phyloP scores from a whole-genome alignment of 2,888 invertebrate species.

The Sturmia bella region DNA sequence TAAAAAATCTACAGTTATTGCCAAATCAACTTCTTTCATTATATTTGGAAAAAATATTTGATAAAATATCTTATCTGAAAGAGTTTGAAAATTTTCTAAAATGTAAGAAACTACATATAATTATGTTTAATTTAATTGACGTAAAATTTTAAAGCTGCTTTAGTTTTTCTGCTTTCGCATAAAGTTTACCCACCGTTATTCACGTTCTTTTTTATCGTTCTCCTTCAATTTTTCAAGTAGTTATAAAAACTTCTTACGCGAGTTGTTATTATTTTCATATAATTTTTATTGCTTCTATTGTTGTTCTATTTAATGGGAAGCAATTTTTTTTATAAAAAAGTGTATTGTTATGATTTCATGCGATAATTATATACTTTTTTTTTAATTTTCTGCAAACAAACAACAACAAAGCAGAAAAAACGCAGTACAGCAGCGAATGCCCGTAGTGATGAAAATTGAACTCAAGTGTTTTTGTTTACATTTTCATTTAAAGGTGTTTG shows the following conservation, averaged over 20 bases:
- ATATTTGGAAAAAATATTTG: too few relatives aligned
- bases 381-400: constrained; percentile 45
- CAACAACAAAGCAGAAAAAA: neutral
- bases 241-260: constrained; percentile 28
- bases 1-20: too few relatives aligned
- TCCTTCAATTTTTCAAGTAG: constrained; percentile 15
- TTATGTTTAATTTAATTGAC: too few relatives aligned
- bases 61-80: too few relatives aligned
- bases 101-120: too few relatives aligned
- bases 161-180: neutral
- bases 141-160: too few relatives aligned
- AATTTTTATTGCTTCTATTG: constrained; percentile 43
- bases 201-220: neutral
- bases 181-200: neutral
- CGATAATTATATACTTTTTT: constrained; percentile 76
- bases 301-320: constrained; percentile 35
- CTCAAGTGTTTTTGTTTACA: constrained; percentile 18
- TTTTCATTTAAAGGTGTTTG: constrained; percentile 31
- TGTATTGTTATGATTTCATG: constrained; percentile 75
- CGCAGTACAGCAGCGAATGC: neutral
- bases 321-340: constrained; percentile 22
- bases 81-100: too few relatives aligned
- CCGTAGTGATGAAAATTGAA: constrained; percentile 28
- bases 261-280: constrained; percentile 33
- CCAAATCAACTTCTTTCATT: too few relatives aligned